A percentile compares a stretch with the other conserved stretches of the same genome.
Conservation (phyloP, 2,113 vertebrate species). For the Sinocyclocheilus anshuiensis region DNA sequence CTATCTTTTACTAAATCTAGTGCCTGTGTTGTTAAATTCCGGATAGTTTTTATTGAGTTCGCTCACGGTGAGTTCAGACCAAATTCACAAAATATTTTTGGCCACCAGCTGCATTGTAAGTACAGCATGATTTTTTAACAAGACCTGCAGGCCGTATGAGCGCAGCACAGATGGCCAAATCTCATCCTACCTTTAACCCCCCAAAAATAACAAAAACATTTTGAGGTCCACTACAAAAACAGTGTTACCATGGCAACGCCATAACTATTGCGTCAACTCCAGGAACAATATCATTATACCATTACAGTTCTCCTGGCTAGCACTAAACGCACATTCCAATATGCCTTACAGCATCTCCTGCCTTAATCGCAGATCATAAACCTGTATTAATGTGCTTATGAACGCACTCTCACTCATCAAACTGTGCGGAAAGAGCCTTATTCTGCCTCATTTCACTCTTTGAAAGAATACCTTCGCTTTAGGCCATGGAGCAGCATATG, state of each 20-base stretch:
- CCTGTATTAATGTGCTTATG: slow-evolving; percentile 49
- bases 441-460: slow-evolving; percentile 10
- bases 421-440: not conserved
- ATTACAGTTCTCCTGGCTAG: slow-evolving; percentile 52
- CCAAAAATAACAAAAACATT: slow-evolving; percentile 31
- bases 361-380: slow-evolving; percentile 66
- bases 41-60: slow-evolving; percentile 10
- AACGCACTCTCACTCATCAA: slow-evolving; percentile 1
- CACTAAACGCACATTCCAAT: slow-evolving; percentile 57
- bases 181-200: slow-evolving; percentile 23
- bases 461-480: not conserved
- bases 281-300: slow-evolving; percentile 52
- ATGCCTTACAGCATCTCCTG: slow-evolving; percentile 58
- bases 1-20: not conserved
- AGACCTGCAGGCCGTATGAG: slow-evolving; percentile 26
- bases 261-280: slow-evolving; percentile 6
- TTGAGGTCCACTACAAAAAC: slow-evolving; percentile 15
- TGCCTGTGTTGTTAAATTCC: not conserved
- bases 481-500: not conserved
- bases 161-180: slow-evolving; percentile 2
- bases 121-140: slow-evolving; percentile 33
- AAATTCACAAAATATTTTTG: slow-evolving; percentile 31
- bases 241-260: slow-evolving; percentile 63
- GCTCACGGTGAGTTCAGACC: not conserved
- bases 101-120: slow-evolving; percentile 16